Conservation (phyloP, 2,797 vertebrate species). For the Microcaecilia unicolor region DNA sequence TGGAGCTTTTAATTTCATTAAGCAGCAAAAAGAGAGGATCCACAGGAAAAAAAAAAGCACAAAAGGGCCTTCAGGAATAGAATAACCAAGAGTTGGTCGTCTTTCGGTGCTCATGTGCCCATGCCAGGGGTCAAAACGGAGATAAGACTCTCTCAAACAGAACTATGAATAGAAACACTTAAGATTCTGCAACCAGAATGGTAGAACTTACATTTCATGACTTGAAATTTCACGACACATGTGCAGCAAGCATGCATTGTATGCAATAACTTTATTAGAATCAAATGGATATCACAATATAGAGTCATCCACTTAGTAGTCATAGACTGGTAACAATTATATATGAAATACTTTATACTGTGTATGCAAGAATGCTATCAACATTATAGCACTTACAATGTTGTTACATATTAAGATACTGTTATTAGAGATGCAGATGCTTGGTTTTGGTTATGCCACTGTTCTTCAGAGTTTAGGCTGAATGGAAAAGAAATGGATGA, state of each 20-base stretch:
- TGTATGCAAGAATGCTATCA: constrained; percentile 50
- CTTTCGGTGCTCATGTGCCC: too few relatives aligned
- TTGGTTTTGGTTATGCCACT: constrained; percentile 32
- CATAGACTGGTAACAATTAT: constrained; percentile 51
- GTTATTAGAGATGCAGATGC: constrained; percentile 48
- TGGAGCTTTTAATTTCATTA: too few relatives aligned
- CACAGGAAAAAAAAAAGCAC: too few relatives aligned
- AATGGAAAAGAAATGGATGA: constrained; percentile 4
- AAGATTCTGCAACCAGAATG: too few relatives aligned
- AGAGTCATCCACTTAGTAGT: constrained; percentile 55
- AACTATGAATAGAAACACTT: too few relatives aligned
- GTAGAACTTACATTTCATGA: neutral
- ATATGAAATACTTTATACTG: constrained; percentile 44
- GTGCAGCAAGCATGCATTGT: constrained; percentile 30
- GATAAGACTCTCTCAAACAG: too few relatives aligned
- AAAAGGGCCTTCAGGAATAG: too few relatives aligned
- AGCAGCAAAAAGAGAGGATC: too few relatives aligned
- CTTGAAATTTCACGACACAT: constrained; percentile 15
- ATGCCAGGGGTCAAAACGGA: too few relatives aligned
- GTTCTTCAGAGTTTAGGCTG: constrained; percentile 24
- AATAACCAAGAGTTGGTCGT: too few relatives aligned
- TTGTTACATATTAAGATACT: constrained; percentile 41
- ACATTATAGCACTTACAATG: constrained; percentile 45
- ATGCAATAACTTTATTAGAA: constrained; percentile 65
- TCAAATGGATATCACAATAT: constrained; percentile 66